Conservation (phyloP, 2,888 invertebrate genomes). For the Acanthosepion pharaonis region DNA sequence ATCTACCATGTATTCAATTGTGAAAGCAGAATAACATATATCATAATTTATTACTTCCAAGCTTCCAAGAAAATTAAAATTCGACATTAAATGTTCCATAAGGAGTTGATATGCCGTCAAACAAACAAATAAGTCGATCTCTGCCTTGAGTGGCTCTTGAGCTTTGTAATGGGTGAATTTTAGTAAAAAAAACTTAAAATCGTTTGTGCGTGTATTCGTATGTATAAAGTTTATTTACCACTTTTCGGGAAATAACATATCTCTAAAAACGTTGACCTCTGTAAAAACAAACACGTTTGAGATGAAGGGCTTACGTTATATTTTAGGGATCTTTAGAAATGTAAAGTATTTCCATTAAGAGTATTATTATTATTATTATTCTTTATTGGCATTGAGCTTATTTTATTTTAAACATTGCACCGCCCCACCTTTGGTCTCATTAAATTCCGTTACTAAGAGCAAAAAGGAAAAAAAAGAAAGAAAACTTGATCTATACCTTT, state of each 20-base stretch:
- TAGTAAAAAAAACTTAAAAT: too few relatives aligned
- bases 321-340: neutral
- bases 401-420: neutral
- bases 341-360: neutral
- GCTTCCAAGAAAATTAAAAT: too few relatives aligned
- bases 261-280: neutral
- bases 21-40: too few relatives aligned
- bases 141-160: too few relatives aligned
- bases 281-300: neutral
- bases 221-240: neutral
- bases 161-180: too few relatives aligned
- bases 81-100: too few relatives aligned
- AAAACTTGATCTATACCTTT: neutral
- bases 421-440: neutral
- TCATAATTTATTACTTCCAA: too few relatives aligned
- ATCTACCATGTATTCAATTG: too few relatives aligned
- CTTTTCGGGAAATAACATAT: neutral
- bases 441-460: neutral
- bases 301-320: neutral
- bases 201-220: neutral
- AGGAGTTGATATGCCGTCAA: too few relatives aligned
- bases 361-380: neutral
- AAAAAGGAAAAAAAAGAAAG: neutral
- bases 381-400: neutral
- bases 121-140: too few relatives aligned